Evolutionary conservation across 2,797 vertebrate genomes (phyloP), one percentile per base, ranked within the genome.

Genomic region (Melanotaenia trifasciata): DNA sequence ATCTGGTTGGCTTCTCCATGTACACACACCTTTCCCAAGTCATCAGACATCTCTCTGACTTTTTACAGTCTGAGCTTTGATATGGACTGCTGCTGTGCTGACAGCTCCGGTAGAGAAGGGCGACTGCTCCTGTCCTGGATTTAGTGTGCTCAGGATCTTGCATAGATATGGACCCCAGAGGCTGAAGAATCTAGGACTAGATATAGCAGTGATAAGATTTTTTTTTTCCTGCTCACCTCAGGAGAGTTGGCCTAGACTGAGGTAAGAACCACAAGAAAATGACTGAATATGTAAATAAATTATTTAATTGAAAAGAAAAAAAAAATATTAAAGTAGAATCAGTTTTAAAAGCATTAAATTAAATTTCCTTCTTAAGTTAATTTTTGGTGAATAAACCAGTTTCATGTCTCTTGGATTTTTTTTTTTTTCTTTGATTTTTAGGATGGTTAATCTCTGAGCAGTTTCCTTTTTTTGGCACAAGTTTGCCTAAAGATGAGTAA

Each of bases 1-100:
- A 94, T 95, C 94, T 94, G 94, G 92, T 89, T 83, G 89, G 84
- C 83, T 86, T 91, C 83, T 91, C 81, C 84, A 74, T 85, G 77
- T 72, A 78, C 79, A 84, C 58, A 62, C 85, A 78, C 83, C 74
- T 80, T 76, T 76, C 78, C 65, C 80, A 80, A 81, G n/a, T 89
- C 65, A 72, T 74, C 82, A 80, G 84, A 87, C 87, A 86, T 67
- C 85, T 81, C 72, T n/a, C 58, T 68, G 72, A 64, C 66, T 83
- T 83, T 79, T 76, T 71, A 72, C 80, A 65, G 86, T 79, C 85
- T 79, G 60, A 56, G 72, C 74, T 82, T 78, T 92, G 91, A 91
- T 92, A 93, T 91, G 92, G 87, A 85, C 85, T 73, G 82, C 66
- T 74, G 72, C 83, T 79, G 85, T 38, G 70, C 87, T 90, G 91